A percentile compares a stretch with the other conserved stretches of the same genome.
Conservation (phyloP, 2,888 invertebrate species). For the Philaethria dido region DNA sequence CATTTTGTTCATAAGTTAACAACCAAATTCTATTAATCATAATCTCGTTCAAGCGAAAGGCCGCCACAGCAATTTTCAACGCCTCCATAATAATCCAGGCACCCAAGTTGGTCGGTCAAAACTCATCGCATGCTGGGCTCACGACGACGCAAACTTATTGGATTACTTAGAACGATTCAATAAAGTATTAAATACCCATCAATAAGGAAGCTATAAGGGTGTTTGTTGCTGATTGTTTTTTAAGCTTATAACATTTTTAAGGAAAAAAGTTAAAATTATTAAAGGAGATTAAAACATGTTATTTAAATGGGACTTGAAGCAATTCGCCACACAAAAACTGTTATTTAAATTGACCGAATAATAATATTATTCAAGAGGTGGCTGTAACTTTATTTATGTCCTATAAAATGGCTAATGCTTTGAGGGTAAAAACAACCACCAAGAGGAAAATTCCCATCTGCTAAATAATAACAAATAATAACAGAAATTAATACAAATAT, state of each 20-base stretch:
- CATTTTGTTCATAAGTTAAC: slow-evolving; percentile 53
- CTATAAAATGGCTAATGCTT: too few relatives aligned
- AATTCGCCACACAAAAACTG: too few relatives aligned
- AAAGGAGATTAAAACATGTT: neutral
- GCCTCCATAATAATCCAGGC: slow-evolving; percentile 55
- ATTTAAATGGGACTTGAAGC: too few relatives aligned
- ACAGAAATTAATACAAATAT: too few relatives aligned
- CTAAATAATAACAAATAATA: too few relatives aligned
- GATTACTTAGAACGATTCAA: slow-evolving; percentile 46
- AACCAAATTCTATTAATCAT: slow-evolving; percentile 59
- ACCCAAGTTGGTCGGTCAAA: slow-evolving; percentile 50
- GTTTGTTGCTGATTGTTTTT: slow-evolving; percentile 19
- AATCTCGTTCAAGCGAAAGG: slow-evolving; percentile 48
- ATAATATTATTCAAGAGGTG: too few relatives aligned
- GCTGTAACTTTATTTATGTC: too few relatives aligned
- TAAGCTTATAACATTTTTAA: too few relatives aligned
- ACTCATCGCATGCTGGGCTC: slow-evolving; percentile 44
- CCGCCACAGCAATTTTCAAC: slow-evolving; percentile 51
- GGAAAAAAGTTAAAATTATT: neutral
- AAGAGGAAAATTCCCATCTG: too few relatives aligned
- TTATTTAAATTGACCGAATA: too few relatives aligned
- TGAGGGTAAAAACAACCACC: too few relatives aligned
- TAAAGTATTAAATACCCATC: slow-evolving; percentile 42
- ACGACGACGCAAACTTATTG: slow-evolving; percentile 47
- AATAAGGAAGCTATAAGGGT: slow-evolving; percentile 28